phyloP scores from a whole-genome alignment of 2,797 vertebrate genomes.

The Manis crassicaudata region DNA sequence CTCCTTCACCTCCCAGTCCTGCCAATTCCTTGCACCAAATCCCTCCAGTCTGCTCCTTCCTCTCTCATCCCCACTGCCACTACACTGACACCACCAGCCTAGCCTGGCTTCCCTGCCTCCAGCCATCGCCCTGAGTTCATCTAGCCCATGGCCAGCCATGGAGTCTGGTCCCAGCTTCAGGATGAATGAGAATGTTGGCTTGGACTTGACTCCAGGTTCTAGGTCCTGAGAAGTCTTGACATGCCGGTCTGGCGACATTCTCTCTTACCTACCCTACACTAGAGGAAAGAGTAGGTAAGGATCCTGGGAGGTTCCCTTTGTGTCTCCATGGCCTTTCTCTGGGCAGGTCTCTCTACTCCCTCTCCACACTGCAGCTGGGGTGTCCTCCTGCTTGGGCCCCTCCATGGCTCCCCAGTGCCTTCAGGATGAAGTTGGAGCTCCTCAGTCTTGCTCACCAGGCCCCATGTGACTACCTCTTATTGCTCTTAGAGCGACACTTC shows the following conservation, averaged over 20 bases:
- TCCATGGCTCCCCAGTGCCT: background rate
- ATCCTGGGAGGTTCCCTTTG: background rate
- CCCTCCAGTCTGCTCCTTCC: background rate
- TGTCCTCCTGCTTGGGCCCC: background rate
- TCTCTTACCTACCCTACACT: background rate
- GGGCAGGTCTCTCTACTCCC: background rate
- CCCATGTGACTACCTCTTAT: rapidly evolving
- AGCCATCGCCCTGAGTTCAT: background rate
- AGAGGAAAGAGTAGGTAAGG: too few relatives aligned
- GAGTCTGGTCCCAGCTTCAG: background rate
- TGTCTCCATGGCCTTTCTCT: background rate
- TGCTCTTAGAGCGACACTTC: background rate
- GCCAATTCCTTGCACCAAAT: rapidly evolving
- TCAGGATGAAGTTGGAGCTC: background rate
- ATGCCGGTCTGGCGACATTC: background rate
- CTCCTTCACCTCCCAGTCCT: background rate
- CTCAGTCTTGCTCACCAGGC: background rate
- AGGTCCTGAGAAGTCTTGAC: background rate
- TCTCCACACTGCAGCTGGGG: background rate
- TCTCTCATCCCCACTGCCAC: background rate
- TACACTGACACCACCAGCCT: too few relatives aligned
- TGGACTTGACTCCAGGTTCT: background rate
- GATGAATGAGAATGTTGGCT: background rate
- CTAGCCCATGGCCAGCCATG: background rate
- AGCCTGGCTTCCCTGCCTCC: background rate